Conservation (phyloP, 37 sponge, comb jelly and placozoan genomes). For the Eunapius fragilis region DNA sequence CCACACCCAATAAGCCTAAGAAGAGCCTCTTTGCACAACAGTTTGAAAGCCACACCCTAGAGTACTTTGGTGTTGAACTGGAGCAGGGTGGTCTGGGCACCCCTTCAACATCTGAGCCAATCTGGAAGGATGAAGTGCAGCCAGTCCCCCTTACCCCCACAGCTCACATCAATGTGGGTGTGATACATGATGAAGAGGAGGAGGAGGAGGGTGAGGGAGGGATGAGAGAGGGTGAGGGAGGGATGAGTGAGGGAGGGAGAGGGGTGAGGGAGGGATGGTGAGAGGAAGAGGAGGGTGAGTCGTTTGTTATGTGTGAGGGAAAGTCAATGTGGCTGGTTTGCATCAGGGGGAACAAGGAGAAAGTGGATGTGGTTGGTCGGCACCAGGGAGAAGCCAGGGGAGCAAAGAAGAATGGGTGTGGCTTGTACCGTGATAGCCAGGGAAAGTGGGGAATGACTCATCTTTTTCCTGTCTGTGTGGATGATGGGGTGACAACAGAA, state of each 20-base stretch:
- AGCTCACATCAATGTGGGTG: neutral
- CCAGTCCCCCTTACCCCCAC: neutral
- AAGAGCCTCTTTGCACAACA: constrained; percentile 79
- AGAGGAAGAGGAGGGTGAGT: neutral
- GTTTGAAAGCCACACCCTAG: constrained; percentile 29
- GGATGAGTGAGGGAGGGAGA: neutral
- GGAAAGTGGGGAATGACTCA: neutral
- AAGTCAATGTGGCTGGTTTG: neutral
- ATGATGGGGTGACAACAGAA: neutral
- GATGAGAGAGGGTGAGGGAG: too few relatives aligned
- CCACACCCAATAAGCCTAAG: neutral
- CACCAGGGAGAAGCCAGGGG: neutral
- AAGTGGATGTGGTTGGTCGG: neutral
- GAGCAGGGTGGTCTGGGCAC: constrained; percentile 24
- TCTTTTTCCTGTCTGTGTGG: neutral
- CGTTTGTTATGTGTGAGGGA: neutral
- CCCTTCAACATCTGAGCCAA: constrained; percentile 6
- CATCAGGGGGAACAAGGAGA: neutral
- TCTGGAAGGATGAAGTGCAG: neutral
- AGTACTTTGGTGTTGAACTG: constrained; percentile 47
- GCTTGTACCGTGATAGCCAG: neutral
- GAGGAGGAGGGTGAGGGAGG: neutral
- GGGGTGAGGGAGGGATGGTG: too few relatives aligned
- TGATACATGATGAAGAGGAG: neutral
- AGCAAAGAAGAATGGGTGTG: neutral